Evolutionary conservation across 2,113 vertebrate genomes (phyloP).

Genomic region (Mola mola): DNA sequence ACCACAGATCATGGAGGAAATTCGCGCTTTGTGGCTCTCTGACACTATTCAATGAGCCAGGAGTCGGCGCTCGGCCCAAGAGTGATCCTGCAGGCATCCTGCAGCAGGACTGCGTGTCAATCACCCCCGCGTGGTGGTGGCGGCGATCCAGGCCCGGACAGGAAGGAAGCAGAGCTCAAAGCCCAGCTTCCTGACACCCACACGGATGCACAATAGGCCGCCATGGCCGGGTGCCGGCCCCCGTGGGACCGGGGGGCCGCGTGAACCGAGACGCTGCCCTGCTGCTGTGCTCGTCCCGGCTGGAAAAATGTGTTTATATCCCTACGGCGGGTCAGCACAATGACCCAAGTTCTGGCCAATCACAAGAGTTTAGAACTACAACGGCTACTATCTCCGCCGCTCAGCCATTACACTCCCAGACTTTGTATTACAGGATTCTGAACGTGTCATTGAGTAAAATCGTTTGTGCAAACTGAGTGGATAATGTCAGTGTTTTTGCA

Average conservation of each 20-base stretch:
- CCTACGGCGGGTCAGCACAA: conserved; percentile 48
- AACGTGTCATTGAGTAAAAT: too few species aligned
- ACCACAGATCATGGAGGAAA: conserved; percentile 16
- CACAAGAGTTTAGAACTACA: background rate
- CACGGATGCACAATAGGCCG: conserved; percentile 71
- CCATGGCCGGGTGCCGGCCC: conserved; percentile 24
- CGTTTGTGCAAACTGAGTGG: too few species aligned
- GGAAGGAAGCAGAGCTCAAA: conserved; percentile 72
- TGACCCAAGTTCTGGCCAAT: too few species aligned
- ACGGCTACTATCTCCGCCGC: too few species aligned
- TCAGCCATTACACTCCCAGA: too few species aligned
- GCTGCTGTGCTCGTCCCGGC: conserved; percentile 49
- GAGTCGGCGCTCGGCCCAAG: conserved; percentile 8
- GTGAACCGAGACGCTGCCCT: conserved; percentile 30
- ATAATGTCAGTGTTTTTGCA: too few species aligned
- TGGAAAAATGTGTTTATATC: conserved; percentile 56
- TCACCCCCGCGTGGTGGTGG: conserved; percentile 53
- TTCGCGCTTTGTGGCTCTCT: background rate
- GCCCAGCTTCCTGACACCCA: conserved; percentile 79
- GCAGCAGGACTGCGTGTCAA: conserved; percentile 56
- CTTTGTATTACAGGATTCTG: too few species aligned
- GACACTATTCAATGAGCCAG: conserved; percentile 34
- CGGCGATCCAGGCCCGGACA: conserved; percentile 51
- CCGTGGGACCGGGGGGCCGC: conserved; percentile 27
- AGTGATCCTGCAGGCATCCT: conserved; percentile 66